Conservation (phyloP, 2,888 invertebrate genomes). For the Scaptomyza parva region DNA sequence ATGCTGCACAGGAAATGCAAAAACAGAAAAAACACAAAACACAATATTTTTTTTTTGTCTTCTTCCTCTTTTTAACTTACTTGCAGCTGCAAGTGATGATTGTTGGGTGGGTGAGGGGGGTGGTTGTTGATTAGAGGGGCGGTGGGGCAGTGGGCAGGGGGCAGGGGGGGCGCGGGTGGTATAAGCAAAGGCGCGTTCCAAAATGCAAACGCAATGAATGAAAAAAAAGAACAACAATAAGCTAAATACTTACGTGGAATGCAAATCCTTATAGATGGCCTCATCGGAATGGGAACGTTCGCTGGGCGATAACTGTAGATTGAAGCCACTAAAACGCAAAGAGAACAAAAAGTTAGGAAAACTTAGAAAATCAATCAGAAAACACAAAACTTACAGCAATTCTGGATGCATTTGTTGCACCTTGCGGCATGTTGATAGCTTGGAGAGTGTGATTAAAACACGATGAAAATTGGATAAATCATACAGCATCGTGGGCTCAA, state of each 20-base stretch:
- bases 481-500: conserved; percentile 97
- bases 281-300: conserved; percentile 91
- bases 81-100: conserved; percentile 8
- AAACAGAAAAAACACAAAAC: conserved; percentile 22
- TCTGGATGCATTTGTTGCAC: conserved; percentile 86
- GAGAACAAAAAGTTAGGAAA: not conserved
- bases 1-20: conserved; percentile 58
- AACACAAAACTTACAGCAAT: conserved; percentile 88
- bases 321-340: conserved; percentile 89
- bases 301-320: conserved; percentile 87
- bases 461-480: conserved; percentile 97
- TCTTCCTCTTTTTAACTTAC: conserved; percentile 18
- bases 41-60: not conserved
- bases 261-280: conserved; percentile 93
- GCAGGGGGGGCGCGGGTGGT: not conserved
- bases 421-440: conserved; percentile 92
- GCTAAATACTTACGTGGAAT: conserved; percentile 90
- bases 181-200: too few relatives aligned
- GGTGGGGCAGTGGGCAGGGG: not conserved
- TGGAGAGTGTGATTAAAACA: conserved; percentile 95
- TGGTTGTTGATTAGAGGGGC: too few relatives aligned
- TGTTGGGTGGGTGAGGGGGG: not conserved
- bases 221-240: not conserved
- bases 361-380: not conserved
- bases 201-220: too few relatives aligned